These are phyloP conservation scores for Anolis apletophallus DNA, from an alignment of 2,797 vertebrate species.

Conservation along the genomic window DNA sequence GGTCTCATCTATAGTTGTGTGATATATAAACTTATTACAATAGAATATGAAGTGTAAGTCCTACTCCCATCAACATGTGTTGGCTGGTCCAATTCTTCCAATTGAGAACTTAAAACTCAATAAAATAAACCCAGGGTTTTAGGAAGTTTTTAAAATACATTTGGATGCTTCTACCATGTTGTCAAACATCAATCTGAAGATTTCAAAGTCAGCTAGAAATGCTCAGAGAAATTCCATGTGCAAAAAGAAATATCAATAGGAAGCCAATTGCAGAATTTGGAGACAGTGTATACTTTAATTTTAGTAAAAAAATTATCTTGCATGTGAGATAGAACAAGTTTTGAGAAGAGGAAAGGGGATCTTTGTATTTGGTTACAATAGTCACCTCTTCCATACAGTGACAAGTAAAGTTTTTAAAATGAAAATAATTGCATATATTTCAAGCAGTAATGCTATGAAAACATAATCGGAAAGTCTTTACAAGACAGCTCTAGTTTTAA, in stretches of 20 bases:
- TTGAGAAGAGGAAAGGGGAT: constrained; percentile 1
- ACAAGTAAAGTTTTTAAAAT: background rate
- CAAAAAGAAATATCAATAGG: constrained; percentile 73
- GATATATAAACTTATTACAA: constrained; percentile 18
- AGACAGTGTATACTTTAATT: constrained; percentile 52
- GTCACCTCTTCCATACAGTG: background rate
- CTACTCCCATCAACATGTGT: constrained; percentile 51
- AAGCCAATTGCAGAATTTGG: constrained; percentile 73
- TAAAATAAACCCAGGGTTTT: constrained; percentile 73
- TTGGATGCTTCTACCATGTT: constrained; percentile 73
- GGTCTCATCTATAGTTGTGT: background rate
- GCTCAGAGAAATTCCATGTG: constrained; percentile 78
- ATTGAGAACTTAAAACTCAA: constrained; percentile 58
- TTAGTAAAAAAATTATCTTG: background rate
- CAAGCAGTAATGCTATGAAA: background rate
- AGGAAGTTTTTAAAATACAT: constrained; percentile 81
- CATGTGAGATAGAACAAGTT: constrained; percentile 2
- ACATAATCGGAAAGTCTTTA: background rate
- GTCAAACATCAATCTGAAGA: constrained; percentile 80
- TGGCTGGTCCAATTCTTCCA: constrained; percentile 60
- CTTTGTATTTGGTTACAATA: background rate
- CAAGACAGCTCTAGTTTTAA: background rate
- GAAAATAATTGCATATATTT: background rate
- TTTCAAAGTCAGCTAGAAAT: constrained; percentile 78
- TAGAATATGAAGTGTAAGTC: background rate